Evolutionary conservation across 2,797 vertebrate genomes (phyloP).

Genomic region (Danio kyathit): DNA sequence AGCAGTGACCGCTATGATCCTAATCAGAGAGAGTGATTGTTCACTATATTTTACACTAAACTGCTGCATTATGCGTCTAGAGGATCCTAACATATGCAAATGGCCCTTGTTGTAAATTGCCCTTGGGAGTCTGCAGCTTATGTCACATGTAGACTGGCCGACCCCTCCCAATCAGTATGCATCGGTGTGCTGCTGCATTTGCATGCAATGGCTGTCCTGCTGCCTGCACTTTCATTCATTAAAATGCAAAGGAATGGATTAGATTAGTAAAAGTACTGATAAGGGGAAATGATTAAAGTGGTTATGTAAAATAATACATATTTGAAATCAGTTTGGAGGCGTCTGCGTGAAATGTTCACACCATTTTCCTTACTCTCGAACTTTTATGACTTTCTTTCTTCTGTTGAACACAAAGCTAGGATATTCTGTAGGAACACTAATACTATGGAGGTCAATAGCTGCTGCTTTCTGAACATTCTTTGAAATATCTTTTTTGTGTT

Average conservation of each 20-base stretch:
- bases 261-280: neutral
- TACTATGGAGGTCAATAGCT: too few relatives aligned
- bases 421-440: too few relatives aligned
- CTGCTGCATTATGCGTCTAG: slow-evolving; percentile 21
- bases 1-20: slow-evolving; percentile 1
- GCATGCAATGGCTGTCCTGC: neutral
- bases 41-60: slow-evolving; percentile 32
- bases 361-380: too few relatives aligned
- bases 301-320: neutral
- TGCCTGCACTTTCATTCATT: slow-evolving; percentile 19
- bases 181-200: slow-evolving; percentile 14
- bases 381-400: too few relatives aligned
- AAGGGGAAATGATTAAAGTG: neutral
- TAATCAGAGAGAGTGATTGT: slow-evolving; percentile 24
- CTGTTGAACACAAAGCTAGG: too few relatives aligned
- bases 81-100: slow-evolving; percentile 41
- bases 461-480: too few relatives aligned
- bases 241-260: neutral
- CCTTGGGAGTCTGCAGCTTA: slow-evolving; percentile 11
- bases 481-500: too few relatives aligned
- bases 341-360: too few relatives aligned
- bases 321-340: neutral
- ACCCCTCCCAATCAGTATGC: slow-evolving; percentile 8
- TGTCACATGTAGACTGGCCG: slow-evolving; percentile 10
- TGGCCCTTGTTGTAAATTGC: slow-evolving; percentile 15